Base-by-base conservation (phyloP, 1,140 invertebrate species). In the Drosophila bocki region DNA sequence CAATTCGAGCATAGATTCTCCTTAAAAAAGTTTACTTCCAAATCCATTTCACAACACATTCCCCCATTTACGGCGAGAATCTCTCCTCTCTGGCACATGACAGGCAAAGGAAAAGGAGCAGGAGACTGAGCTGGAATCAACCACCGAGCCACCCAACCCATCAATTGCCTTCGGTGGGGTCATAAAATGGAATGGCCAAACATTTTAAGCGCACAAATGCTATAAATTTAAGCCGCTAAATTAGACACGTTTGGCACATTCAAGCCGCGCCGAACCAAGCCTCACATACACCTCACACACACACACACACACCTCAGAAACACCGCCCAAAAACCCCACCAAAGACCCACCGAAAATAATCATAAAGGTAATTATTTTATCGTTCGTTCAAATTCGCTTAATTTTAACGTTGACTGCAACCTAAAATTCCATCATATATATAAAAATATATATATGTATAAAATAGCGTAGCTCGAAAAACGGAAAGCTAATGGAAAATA, bases 361-460 rank as follows among this genome's bases (percentile, higher is more conserved):
- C 81, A 84, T 84, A 84, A 84, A 84, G 81, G 81, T 84, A 84
- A 84, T 84, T 84, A 84, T 84, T 84, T 84, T 84, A 84, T 83
- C 81, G 81, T 77, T 80, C 71, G 76, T 77, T 84, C 63, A 83
- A 84, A 84, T 80, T 84, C 81, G 81, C 76, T 84, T 84, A 83
- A 84, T 84, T 84, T 84, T 78, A 53, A 80, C 50, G 68, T 61
- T 41, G 78, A 62, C 72, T 63, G 63, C 72, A 44, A 74, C 51
- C 35, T 51, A 61, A 78, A 71, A 58, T 80, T 42, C 41, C 68
- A 58, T 33, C 41, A 60, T 51, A 57, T 44, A 78, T 60, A 33
- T 29, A 29, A 29, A 29, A 29, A 29, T 32, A 48, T 44, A 19
- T 33, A 41, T n/a, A 32, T 60, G 22, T 63, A 63, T 35, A 62